Conservation (phyloP, 2,113 vertebrate genomes). For the Genyomyrus donnyi region DNA sequence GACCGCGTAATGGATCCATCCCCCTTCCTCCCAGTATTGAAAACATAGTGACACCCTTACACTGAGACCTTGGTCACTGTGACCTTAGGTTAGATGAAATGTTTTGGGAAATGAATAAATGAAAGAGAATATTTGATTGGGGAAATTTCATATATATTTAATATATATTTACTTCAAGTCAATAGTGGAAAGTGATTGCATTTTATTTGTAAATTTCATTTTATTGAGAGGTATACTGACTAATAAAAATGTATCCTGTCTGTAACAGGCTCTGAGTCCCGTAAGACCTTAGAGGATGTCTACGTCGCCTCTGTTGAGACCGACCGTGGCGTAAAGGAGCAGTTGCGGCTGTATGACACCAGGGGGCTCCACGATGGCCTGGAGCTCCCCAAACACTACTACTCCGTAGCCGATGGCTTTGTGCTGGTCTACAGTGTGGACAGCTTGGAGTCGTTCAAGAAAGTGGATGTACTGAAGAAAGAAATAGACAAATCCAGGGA, state of each 20-base stretch:
- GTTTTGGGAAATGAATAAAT: background rate
- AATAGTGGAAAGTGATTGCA: background rate
- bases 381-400: constrained; percentile 85
- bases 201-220: background rate
- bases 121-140: background rate
- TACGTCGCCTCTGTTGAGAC: constrained; percentile 88
- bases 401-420: constrained; percentile 81
- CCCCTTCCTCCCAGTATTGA: background rate
- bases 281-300: constrained; percentile 80
- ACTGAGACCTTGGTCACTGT: background rate
- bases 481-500: constrained; percentile 86
- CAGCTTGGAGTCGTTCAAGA: constrained; percentile 80
- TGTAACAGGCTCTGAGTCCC: constrained; percentile 67
- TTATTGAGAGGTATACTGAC: background rate
- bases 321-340: constrained; percentile 80
- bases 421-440: constrained; percentile 84
- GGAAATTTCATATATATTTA: background rate
- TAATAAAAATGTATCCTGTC: background rate
- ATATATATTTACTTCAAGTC: background rate
- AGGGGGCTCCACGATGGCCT: constrained; percentile 72
- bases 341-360: constrained; percentile 88
- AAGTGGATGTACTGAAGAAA: constrained; percentile 80
- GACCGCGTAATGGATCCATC: too few species aligned
- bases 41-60: background rate
- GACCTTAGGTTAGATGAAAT: background rate